Percentiles rank a stretch among this genome's conserved stretches.
phyloP scores from a whole-genome alignment of 2,888 invertebrate species.

The Lamellibrachia columna region DNA sequence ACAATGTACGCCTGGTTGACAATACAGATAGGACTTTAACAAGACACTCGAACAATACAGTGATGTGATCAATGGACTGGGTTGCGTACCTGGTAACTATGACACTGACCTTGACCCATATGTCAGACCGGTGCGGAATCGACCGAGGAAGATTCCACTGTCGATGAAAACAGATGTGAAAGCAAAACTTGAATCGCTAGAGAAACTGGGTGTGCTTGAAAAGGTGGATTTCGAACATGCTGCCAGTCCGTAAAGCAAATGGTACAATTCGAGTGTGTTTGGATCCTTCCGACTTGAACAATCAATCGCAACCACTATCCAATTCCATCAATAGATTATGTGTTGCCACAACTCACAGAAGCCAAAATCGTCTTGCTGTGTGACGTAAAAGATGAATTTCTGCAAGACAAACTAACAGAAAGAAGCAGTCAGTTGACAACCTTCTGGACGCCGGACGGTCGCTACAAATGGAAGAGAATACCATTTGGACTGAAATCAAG shows the following conservation, averaged over 20 bases:
- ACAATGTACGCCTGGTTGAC: too few relatives aligned
- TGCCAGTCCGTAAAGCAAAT: not conserved
- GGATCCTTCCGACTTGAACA: conserved; percentile 37
- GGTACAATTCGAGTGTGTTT: conserved; percentile 23
- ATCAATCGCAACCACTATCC: conserved; percentile 34
- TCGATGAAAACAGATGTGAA: too few relatives aligned
- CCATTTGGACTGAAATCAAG: conserved; percentile 41
- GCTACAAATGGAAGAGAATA: conserved; percentile 41
- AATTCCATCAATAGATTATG: conserved; percentile 28
- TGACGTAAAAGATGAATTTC: conserved; percentile 38
- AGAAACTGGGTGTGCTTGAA: too few relatives aligned
- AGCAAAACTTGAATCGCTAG: too few relatives aligned
- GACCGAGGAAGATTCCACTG: too few relatives aligned
- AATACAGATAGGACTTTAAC: too few relatives aligned
- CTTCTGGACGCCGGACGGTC: conserved; percentile 40
- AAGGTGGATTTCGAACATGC: too few relatives aligned
- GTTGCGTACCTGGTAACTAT: too few relatives aligned
- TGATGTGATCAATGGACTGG: too few relatives aligned
- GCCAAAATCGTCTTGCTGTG: conserved; percentile 39
- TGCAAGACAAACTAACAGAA: conserved; percentile 34
- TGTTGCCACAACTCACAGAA: conserved; percentile 37
- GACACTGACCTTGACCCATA: too few relatives aligned
- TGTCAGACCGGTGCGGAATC: too few relatives aligned
- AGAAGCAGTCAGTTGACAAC: conserved; percentile 38
- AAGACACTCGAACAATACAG: too few relatives aligned